Base-by-base conservation (phyloP, 2,888 invertebrate species). In the Dilophus febrilis region DNA sequence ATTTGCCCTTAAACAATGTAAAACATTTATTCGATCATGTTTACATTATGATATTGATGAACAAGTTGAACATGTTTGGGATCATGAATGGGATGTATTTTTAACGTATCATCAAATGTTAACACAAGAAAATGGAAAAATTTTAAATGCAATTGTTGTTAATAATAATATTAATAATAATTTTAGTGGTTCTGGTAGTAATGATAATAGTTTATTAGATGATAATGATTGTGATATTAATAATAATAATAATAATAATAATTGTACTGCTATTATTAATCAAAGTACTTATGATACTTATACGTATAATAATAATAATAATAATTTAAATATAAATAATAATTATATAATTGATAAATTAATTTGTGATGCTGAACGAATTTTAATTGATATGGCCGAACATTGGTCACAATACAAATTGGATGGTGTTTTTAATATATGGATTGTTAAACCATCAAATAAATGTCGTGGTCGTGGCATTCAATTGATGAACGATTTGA, bases 381-480 rank as follows among this genome's bases (percentile, higher is more conserved):
- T 80, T 30, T 58, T 88, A 40, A 70, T 72, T 14, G 70, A 74
- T 34, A 68, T 90, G 50, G 64, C 67, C 13, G 72, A 70, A 42
- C 74, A 70, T 53, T 86, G 85, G 81, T 85, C 87, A 0, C 87
- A 87, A 56, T 71, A 82, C 48, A 74, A 78, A 28, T 70, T 84
- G 47, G 92, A 94, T 57, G 94, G 92, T 1, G 71, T 75, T 43
- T 70, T 75, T 42, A 92, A 92, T 59, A 76, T 91, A 48, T 94
- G 94, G 92, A 92, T 94, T 46, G 74, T 92, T 43, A 94, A 94
- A 57, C 92, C 92, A 0, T 91, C 91, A 1, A 90, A 88, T 50
- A 86, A 87, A 57, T 91, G 91, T 49, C 72, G 92, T 10, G 92
- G 94, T 0, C 71, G 85, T 52, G 92, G 92, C 37, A 92, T 94